Base-by-base conservation (phyloP, 2,888 invertebrate genomes). In the Achlya flavicornis region DNA sequence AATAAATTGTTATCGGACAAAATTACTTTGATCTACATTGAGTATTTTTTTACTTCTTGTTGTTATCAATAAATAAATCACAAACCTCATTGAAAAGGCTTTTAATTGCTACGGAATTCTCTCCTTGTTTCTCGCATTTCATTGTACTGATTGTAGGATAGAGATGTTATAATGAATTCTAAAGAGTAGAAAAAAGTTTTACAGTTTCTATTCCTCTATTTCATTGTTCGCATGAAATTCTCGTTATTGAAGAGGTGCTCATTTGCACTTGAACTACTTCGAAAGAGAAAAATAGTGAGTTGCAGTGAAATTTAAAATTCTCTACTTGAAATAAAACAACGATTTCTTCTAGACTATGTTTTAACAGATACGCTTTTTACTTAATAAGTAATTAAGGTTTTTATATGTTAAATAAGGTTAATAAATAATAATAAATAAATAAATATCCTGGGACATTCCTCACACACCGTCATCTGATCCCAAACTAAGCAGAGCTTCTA, bases 251-350 rank as follows among this genome's bases (percentile, higher is more conserved):
- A 72, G 63, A 69, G 60, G 70, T 65, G 63, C 67, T 75, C 71
- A 74, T 75, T 77, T 75, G 70, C 72, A 74, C 74, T 71, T 71
- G 68, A 73, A 76, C 66, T 72, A 72, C 74, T 80, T 76, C 75
- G 66, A 67, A 53, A 53, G 1, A 75, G 76, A 79, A 78, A 26
- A 81, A 78, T 69, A 64, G 67, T 68, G 66, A 72, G 75, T 72
- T 72, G 68, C 67, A 77, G 64, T 73, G 66, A 78, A 84, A 84
- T 81, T 78, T 84, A 77, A 84, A 84, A 83, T 85, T 83, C 74
- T 82, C 80, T 75, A 66, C 63, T 66, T 70, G 63, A 72, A 74
- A 74, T 74, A 72, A 66, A 68, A 67, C 63, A 66, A 71, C 61
- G 57, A 65, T 66, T 63, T 66, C 41, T 63, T 68, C 64, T 57